Evolutionary conservation across 2,113 vertebrate genomes (phyloP).

Genomic region (Blennius ocellaris): DNA sequence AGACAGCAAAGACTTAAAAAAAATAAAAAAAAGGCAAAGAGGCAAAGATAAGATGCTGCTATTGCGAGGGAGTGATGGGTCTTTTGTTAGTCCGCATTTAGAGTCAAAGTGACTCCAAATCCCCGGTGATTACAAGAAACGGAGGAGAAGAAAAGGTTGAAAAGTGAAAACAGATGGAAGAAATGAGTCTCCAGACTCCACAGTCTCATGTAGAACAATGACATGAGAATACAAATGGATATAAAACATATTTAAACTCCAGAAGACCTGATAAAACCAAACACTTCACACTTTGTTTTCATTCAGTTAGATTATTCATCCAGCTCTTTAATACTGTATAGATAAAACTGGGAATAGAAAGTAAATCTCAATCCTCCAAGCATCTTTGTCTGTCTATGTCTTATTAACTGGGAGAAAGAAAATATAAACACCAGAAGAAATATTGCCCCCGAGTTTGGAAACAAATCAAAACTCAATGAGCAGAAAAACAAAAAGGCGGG

Average conservation of each 20-base stretch:
- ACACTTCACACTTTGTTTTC: too few species aligned
- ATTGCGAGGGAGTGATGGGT: conserved; percentile 25
- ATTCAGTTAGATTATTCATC: too few species aligned
- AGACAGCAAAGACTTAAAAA: background rate
- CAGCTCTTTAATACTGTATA: too few species aligned
- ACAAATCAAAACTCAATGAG: conserved; percentile 13
- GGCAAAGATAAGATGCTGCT: conserved; percentile 19
- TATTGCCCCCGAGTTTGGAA: conserved; percentile 5
- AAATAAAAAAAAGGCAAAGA: conserved; percentile 7
- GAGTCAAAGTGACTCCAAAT: conserved; percentile 38
- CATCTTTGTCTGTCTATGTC: conserved; percentile 14
- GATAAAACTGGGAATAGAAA: background rate
- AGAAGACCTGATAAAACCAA: conserved; percentile 14
- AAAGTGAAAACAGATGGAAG: background rate
- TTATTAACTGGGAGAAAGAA: conserved; percentile 29
- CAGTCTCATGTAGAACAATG: conserved; percentile 7
- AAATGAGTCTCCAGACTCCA: conserved; percentile 16
- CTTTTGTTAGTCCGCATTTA: conserved; percentile 39
- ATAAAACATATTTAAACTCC: conserved; percentile 20
- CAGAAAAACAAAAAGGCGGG: too few species aligned
- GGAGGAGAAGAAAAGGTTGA: background rate
- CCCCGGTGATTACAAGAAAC: conserved; percentile 9
- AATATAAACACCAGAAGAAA: background rate
- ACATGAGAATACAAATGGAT: conserved; percentile 38
- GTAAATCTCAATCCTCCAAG: conserved; percentile 16